Conservation (phyloP, 2,113 vertebrate genomes). For the Acanthisitta chloris region DNA sequence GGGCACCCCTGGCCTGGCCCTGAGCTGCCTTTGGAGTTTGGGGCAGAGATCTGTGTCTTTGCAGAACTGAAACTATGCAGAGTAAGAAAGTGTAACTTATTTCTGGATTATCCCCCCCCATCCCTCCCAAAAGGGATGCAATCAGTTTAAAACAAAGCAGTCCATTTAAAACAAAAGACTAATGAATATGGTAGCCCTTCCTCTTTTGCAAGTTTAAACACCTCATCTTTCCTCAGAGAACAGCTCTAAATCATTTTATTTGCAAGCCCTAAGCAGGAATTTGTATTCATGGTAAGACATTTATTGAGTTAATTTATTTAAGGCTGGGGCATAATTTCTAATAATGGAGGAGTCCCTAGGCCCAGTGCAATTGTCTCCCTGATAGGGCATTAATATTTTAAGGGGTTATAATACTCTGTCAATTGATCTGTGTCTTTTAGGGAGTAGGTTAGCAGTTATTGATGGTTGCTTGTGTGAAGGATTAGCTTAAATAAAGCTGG, state of each 20-base stretch:
- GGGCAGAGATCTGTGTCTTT: not conserved
- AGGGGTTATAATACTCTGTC: slow-evolving; percentile 23
- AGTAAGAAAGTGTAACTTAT: not conserved
- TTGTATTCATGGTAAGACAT: slow-evolving; percentile 61
- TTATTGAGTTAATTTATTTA: slow-evolving; percentile 69
- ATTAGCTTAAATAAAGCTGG: not conserved
- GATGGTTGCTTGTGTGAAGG: not conserved
- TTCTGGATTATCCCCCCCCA: not conserved
- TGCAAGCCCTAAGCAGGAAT: slow-evolving; percentile 57
- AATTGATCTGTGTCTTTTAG: slow-evolving; percentile 40
- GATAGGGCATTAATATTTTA: slow-evolving; percentile 62
- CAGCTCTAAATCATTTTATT: slow-evolving; percentile 61
- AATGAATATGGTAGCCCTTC: not conserved
- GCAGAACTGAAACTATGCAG: not conserved
- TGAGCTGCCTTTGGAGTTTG: not conserved
- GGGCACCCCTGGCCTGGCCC: not conserved
- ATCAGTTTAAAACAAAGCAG: not conserved
- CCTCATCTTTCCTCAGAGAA: slow-evolving; percentile 42
- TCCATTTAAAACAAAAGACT: slow-evolving; percentile 9
- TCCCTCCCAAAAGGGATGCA: not conserved
- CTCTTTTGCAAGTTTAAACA: slow-evolving; percentile 48
- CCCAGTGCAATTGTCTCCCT: slow-evolving; percentile 42
- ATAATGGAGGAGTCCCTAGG: slow-evolving; percentile 46
- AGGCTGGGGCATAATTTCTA: slow-evolving; percentile 53
- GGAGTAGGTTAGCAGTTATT: slow-evolving; percentile 18